Conservation (phyloP, 2,113 vertebrate genomes). For the Dryoscopus gambensis region DNA sequence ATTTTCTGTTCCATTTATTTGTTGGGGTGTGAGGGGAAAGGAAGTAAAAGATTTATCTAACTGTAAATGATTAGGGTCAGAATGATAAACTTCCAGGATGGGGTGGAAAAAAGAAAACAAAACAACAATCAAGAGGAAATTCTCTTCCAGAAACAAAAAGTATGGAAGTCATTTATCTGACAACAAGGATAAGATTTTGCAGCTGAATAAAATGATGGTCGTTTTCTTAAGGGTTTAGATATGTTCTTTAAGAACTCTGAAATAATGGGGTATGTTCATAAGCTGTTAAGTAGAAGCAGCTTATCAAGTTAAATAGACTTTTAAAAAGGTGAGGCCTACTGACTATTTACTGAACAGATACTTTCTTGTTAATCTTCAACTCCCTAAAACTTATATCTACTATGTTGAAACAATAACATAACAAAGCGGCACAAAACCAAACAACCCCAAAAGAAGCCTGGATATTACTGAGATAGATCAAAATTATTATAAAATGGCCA, state of each 20-base stretch:
- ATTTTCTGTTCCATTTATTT: conserved; percentile 10
- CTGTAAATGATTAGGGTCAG: background rate
- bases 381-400: background rate
- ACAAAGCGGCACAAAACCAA: background rate
- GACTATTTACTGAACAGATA: background rate
- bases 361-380: background rate
- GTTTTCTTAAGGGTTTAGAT: background rate
- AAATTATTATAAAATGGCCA: background rate
- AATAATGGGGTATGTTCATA: background rate
- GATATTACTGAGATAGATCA: background rate
- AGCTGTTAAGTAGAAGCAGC: background rate
- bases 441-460: background rate
- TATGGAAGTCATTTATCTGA: background rate
- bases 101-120: background rate
- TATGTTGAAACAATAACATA: background rate
- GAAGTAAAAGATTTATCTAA: background rate
- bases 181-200: background rate
- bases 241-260: background rate
- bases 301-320: background rate
- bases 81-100: background rate
- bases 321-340: background rate
- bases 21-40: background rate
- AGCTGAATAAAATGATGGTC: background rate
- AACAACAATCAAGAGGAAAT: background rate
- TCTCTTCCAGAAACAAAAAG: background rate